Conservation (phyloP, 2,888 invertebrate genomes). For the Cataglyphis rosenhaueri region DNA sequence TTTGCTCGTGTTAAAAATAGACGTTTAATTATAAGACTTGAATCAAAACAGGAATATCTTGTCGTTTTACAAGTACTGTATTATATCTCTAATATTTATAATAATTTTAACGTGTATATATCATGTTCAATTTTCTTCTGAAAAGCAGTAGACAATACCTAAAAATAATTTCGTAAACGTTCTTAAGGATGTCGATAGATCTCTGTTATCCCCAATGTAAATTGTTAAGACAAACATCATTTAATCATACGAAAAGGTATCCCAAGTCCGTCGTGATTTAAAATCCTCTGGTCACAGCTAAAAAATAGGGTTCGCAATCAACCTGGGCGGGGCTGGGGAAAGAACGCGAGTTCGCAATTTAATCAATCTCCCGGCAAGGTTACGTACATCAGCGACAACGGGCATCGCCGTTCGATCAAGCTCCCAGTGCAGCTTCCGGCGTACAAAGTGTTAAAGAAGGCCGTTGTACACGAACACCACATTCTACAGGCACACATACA, state of each 20-base stretch:
- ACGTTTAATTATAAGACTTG: too few species aligned
- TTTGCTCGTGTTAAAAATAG: too few species aligned
- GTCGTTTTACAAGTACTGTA: not conserved
- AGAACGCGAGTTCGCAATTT: constrained; percentile 42
- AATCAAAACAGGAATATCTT: not conserved
- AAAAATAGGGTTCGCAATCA: constrained; percentile 45
- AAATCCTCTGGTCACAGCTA: constrained; percentile 31
- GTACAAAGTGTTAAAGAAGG: constrained; percentile 54
- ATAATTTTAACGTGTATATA: not conserved
- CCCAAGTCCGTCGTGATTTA: constrained; percentile 10
- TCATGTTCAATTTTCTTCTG: not conserved
- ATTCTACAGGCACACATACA: not conserved
- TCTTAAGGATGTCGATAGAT: not conserved
- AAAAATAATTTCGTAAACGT: too few species aligned
- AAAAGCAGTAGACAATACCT: too few species aligned
- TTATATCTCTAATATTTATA: not conserved
- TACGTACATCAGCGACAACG: constrained; percentile 53
- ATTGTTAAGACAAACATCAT: not conserved
- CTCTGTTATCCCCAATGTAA: not conserved
- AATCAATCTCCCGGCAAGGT: constrained; percentile 53
- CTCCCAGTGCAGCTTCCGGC: constrained; percentile 31
- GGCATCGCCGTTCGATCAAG: constrained; percentile 50
- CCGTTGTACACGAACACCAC: constrained; percentile 23
- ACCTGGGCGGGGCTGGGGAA: constrained; percentile 2
- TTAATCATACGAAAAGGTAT: not conserved